Evolutionary conservation across 2,888 invertebrate genomes (phyloP).

Genomic region (Rhodophaea formosa): DNA sequence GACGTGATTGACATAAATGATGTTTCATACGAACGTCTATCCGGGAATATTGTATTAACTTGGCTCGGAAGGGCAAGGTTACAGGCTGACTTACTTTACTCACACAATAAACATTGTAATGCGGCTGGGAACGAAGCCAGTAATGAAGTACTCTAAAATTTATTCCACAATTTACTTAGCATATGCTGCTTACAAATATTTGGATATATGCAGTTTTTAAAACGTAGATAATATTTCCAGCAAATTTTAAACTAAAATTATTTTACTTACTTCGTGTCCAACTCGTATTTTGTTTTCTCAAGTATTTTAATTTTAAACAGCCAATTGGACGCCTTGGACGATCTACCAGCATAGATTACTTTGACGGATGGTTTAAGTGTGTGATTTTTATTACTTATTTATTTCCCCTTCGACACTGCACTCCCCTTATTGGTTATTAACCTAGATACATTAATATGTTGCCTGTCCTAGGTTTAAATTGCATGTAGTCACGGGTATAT

Average conservation of each 20-base stretch:
- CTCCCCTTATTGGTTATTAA: slow-evolving; percentile 15
- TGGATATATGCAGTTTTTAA: no score
- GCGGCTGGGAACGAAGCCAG: not conserved
- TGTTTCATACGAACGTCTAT: not conserved
- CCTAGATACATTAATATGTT: slow-evolving; percentile 14
- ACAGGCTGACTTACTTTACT: not conserved
- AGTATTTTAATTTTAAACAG: no score
- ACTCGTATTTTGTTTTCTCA: no score
- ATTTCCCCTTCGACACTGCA: slow-evolving; percentile 2
- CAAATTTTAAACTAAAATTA: no score
- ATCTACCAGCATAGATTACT: no score
- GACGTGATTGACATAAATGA: not conserved
- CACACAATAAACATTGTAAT: not conserved
- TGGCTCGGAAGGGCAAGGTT: slow-evolving; percentile 13
- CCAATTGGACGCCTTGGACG: no score
- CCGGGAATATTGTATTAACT: slow-evolving; percentile 23
- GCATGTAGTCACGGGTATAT: not conserved
- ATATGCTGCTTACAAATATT: no score
- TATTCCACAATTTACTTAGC: not conserved
- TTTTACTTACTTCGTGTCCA: no score
- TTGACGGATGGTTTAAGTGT: no score
- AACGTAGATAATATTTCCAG: no score
- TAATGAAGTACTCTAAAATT: not conserved
- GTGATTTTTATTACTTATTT: slow-evolving; percentile 8
- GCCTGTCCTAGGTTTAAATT: slow-evolving; percentile 9